These are phyloP conservation scores for Drosophila kepulauana DNA, from an alignment of 1,140 invertebrate genomes.

Conservation along the genomic window DNA sequence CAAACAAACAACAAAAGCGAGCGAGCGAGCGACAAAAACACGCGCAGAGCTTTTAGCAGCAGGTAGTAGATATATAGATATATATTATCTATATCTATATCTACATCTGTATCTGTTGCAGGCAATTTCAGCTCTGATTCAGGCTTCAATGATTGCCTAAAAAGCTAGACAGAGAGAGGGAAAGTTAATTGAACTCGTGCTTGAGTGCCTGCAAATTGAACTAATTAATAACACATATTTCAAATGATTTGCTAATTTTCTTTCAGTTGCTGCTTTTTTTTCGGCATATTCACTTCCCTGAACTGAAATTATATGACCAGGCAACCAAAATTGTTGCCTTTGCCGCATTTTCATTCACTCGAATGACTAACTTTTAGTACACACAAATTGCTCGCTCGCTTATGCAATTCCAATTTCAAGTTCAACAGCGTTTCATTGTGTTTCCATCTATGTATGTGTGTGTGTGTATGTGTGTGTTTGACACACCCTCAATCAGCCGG, in stretches of 20 bases:
- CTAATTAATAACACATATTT: constrained; percentile 77
- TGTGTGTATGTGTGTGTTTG: constrained; percentile 1
- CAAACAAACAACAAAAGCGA: constrained; percentile 68
- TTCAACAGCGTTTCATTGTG: constrained; percentile 24
- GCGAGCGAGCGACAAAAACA: constrained; percentile 51
- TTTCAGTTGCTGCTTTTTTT: constrained; percentile 3
- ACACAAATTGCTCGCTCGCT: constrained; percentile 15
- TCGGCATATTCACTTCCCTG: constrained; percentile 39
- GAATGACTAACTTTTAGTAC: constrained; percentile 30
- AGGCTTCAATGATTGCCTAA: background rate
- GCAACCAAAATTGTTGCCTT: constrained; percentile 9
- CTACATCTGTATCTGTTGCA: constrained; percentile 21
- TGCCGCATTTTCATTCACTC: constrained; percentile 36
- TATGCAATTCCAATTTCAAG: constrained; percentile 52
- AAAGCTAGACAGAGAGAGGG: background rate
- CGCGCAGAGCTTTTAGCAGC: constrained; percentile 47
- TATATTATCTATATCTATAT: constrained; percentile 23
- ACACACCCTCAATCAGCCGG: constrained; percentile 31
- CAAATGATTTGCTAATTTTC: constrained; percentile 61
- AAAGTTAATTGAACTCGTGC: constrained; percentile 51
- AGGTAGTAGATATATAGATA: constrained; percentile 21
- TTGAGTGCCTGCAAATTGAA: constrained; percentile 67
- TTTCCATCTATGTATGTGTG: background rate
- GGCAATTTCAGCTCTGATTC: constrained; percentile 54
- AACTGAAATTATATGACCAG: constrained; percentile 25